phyloP scores from a whole-genome alignment of 2,888 invertebrate species.

The Pardosa pseudoannulata region DNA sequence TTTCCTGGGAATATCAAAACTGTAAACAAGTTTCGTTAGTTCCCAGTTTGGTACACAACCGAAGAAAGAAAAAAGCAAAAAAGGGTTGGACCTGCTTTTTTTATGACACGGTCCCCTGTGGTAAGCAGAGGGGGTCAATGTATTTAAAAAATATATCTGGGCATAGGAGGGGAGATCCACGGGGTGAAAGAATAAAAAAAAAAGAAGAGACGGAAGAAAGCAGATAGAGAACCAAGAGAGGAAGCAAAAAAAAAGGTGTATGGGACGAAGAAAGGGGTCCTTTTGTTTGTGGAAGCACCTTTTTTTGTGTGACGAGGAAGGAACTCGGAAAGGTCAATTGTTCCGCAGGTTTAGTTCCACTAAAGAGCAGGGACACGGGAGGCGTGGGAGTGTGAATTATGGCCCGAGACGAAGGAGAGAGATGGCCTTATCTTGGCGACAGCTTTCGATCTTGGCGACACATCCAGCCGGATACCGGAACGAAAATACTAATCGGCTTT shows the following conservation, averaged over 20 bases:
- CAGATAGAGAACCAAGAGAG: neutral
- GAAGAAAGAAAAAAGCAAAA: no score
- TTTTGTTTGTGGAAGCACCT: slow-evolving; percentile 44
- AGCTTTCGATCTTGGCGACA: neutral
- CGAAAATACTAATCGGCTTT: no score
- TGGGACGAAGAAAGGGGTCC: neutral
- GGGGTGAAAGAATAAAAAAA: neutral
- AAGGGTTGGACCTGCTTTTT: no score
- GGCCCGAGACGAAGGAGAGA: neutral
- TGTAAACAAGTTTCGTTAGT: no score
- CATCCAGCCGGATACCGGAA: no score
- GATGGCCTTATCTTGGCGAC: neutral
- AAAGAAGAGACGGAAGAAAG: neutral
- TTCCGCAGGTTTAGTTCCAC: slow-evolving; percentile 58
- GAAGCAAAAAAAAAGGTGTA: slow-evolving; percentile 9
- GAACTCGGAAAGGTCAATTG: slow-evolving; percentile 59
- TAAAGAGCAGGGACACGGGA: slow-evolving; percentile 33
- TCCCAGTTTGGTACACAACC: no score
- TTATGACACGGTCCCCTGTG: no score
- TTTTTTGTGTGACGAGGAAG: slow-evolving; percentile 24
- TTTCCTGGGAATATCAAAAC: no score
- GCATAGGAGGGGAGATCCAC: no score
- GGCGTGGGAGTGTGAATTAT: slow-evolving; percentile 57
- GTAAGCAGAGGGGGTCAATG: no score
- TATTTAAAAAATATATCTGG: no score